Evolutionary conservation across 2,888 invertebrate species (phyloP).

Genomic region (Diarsia dahlii): DNA sequence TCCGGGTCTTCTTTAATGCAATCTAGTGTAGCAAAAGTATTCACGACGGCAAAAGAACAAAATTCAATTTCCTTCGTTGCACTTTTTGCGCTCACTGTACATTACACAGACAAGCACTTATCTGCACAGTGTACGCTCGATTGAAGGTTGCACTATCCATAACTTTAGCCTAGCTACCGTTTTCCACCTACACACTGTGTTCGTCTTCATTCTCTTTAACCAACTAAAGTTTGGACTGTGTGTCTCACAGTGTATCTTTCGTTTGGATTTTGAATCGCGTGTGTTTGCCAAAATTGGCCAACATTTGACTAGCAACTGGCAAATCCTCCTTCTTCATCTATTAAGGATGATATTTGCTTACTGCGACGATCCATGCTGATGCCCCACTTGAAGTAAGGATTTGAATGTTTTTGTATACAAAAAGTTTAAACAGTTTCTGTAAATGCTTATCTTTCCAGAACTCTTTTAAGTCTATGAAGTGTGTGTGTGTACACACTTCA

Average conservation of each 20-base stretch:
- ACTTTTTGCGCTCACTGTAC: constrained; percentile 73
- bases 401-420: constrained; percentile 24
- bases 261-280: constrained; percentile 47
- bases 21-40: constrained; percentile 43
- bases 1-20: constrained; percentile 44
- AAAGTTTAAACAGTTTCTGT: background rate
- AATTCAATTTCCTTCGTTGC: constrained; percentile 57
- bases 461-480: no score
- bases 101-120: constrained; percentile 73
- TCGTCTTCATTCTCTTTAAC: background rate
- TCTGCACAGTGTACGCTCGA: constrained; percentile 81
- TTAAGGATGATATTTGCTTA: constrained; percentile 56
- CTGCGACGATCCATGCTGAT: constrained; percentile 38
- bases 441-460: no score
- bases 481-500: no score
- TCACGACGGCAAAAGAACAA: constrained; percentile 50
- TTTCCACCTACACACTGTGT: constrained; percentile 70
- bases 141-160: constrained; percentile 80
- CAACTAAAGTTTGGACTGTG: constrained; percentile 14
- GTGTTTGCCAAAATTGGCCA: constrained; percentile 69
- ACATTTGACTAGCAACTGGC: constrained; percentile 67
- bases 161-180: constrained; percentile 75
- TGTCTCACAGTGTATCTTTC: constrained; percentile 50
- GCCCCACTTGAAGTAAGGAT: constrained; percentile 16
- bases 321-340: constrained; percentile 64